Percentiles rank a stretch among this genome's conserved stretches.
phyloP scores from a whole-genome alignment of 2,113 vertebrate genomes.

The Phoenicopterus ruber region DNA sequence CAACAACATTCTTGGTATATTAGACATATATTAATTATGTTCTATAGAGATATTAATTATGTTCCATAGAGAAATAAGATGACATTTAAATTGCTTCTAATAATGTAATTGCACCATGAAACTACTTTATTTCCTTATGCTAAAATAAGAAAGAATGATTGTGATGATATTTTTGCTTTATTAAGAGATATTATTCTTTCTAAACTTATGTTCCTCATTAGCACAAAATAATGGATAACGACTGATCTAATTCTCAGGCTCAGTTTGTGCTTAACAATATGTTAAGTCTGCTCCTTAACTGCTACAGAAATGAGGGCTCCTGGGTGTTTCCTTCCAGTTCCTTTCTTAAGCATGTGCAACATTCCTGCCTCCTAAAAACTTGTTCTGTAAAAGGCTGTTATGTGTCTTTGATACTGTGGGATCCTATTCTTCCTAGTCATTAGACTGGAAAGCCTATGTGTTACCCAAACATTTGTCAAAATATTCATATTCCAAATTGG shows the following conservation, averaged over 20 bases:
- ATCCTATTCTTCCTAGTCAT: neutral
- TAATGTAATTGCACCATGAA: neutral
- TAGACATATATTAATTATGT: neutral
- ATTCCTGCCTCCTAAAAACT: neutral
- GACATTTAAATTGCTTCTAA: neutral
- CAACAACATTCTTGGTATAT: neutral
- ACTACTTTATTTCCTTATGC: neutral
- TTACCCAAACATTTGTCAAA: neutral
- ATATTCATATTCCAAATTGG: neutral
- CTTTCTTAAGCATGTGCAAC: neutral
- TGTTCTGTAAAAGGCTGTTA: neutral
- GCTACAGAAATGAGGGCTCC: neutral
- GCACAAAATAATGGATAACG: neutral
- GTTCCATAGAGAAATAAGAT: neutral
- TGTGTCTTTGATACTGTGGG: neutral
- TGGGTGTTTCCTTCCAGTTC: neutral
- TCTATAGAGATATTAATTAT: neutral
- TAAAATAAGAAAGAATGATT: neutral
- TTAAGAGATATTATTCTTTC: neutral
- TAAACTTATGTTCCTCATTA: neutral
- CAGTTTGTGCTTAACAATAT: neutral
- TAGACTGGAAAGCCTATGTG: neutral
- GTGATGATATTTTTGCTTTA: neutral
- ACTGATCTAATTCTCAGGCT: neutral
- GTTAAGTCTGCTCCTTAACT: neutral